Evolutionary conservation across 2,113 vertebrate genomes (phyloP).

Genomic region (Sakesphorus luctuosus): DNA sequence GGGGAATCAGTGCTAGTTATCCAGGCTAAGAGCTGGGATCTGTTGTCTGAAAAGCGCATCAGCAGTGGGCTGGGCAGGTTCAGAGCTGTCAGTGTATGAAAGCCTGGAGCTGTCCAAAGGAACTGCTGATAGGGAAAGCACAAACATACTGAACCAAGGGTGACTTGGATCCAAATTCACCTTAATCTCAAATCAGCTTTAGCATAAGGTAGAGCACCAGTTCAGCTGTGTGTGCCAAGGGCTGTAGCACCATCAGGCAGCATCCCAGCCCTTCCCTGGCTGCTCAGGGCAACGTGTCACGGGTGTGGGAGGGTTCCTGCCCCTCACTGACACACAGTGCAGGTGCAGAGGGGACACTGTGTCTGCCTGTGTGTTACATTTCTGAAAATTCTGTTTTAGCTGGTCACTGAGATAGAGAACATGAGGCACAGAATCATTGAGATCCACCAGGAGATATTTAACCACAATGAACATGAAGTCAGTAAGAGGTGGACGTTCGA

Average conservation of each 20-base stretch:
- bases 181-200: not conserved
- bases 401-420: slow-evolving; percentile 98
- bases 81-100: not conserved
- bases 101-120: not conserved
- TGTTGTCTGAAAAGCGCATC: not conserved
- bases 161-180: not conserved
- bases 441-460: slow-evolving; percentile 94
- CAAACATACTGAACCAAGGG: accelerated
- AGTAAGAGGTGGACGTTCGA: slow-evolving; percentile 98
- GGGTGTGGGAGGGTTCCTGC: not conserved
- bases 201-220: not conserved
- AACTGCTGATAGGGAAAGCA: not conserved
- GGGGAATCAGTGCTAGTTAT: not conserved
- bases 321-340: accelerated
- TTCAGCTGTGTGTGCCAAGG: not conserved
- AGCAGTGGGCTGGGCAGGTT: not conserved
- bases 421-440: slow-evolving; percentile 98
- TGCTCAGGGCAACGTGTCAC: not conserved
- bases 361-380: not conserved
- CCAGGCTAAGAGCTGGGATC: not conserved
- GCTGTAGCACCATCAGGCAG: not conserved
- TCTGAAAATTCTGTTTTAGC: slow-evolving; percentile 67
- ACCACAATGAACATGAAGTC: slow-evolving; percentile 99
- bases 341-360: accelerated
- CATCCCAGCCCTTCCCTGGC: not conserved